Conservation (phyloP, 92 coral and sea anemone species). For the Hydrozoanthus gracilis region DNA sequence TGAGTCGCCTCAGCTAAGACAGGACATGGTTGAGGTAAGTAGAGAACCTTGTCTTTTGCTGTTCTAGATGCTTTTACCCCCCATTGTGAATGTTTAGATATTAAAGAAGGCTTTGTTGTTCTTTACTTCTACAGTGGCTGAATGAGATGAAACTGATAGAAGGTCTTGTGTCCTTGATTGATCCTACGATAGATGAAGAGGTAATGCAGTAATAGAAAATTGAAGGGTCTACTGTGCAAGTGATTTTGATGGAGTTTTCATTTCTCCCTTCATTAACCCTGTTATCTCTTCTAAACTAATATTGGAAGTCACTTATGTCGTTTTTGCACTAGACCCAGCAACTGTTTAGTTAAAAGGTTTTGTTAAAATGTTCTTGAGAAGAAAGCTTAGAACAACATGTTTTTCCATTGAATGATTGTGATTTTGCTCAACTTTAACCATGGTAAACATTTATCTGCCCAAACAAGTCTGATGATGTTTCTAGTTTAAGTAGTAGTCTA, state of each 20-base stretch:
- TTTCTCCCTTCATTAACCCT: too few species aligned
- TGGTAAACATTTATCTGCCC: too few species aligned
- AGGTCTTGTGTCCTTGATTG: conserved; percentile 84
- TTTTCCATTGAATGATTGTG: too few species aligned
- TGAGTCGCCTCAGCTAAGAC: conserved; percentile 88
- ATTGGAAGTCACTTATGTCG: too few species aligned
- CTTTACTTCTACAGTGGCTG: conserved; percentile 78
- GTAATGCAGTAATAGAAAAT: conserved; percentile 52
- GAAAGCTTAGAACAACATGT: too few species aligned
- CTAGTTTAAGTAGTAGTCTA: too few species aligned
- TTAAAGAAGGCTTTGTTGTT: not conserved
- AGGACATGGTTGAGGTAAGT: conserved; percentile 86
- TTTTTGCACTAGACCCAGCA: too few species aligned
- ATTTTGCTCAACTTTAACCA: too few species aligned
- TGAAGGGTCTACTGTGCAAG: not conserved
- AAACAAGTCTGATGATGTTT: too few species aligned
- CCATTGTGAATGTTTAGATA: not conserved
- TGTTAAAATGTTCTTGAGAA: too few species aligned
- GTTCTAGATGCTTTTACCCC: not conserved
- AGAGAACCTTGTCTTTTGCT: not conserved
- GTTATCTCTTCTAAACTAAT: too few species aligned
- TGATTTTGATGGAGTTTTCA: not conserved
- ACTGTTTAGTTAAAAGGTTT: too few species aligned
- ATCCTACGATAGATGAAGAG: conserved; percentile 91
- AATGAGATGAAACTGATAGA: conserved; percentile 85